Evolutionary conservation across 2,113 vertebrate species (phyloP).

Genomic region (Gambusia affinis): DNA sequence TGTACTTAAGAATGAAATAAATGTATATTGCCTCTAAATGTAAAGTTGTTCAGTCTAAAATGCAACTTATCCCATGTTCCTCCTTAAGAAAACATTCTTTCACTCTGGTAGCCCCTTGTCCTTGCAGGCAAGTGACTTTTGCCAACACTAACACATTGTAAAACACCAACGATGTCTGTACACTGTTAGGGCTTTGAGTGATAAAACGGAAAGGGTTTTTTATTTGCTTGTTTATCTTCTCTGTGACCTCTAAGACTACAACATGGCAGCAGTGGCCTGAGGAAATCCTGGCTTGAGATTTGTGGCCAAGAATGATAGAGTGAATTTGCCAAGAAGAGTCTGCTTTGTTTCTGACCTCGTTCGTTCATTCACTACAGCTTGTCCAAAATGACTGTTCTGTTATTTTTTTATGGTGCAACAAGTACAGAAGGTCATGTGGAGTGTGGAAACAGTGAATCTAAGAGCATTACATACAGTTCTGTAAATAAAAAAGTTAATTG

Average conservation of each 20-base stretch:
- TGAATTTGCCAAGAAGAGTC: constrained; percentile 23
- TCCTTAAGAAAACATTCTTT: constrained; percentile 18
- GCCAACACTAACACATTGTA: constrained; percentile 44
- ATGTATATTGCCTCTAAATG: background rate
- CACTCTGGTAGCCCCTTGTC: constrained; percentile 42
- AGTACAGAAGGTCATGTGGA: background rate
- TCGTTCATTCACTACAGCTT: background rate
- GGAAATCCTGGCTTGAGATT: constrained; percentile 20
- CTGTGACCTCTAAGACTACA: constrained; percentile 27
- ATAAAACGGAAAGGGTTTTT: constrained; percentile 49
- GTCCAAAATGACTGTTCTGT: background rate
- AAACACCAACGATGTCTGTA: constrained; percentile 59
- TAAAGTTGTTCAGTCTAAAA: background rate
- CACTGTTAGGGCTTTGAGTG: constrained; percentile 31
- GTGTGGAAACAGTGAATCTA: background rate
- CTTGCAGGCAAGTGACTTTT: constrained; percentile 38
- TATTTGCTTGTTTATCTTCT: constrained; percentile 42
- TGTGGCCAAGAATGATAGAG: constrained; percentile 30
- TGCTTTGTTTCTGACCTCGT: constrained; percentile 15
- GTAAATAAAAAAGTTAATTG: background rate
- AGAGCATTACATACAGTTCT: background rate
- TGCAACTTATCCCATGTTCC: constrained; percentile 10
- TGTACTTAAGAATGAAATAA: background rate
- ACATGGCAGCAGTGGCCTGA: constrained; percentile 12
- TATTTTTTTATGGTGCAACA: background rate